phyloP scores from a whole-genome alignment of 2,888 invertebrate species.

The Ceriagrion tenellum region DNA sequence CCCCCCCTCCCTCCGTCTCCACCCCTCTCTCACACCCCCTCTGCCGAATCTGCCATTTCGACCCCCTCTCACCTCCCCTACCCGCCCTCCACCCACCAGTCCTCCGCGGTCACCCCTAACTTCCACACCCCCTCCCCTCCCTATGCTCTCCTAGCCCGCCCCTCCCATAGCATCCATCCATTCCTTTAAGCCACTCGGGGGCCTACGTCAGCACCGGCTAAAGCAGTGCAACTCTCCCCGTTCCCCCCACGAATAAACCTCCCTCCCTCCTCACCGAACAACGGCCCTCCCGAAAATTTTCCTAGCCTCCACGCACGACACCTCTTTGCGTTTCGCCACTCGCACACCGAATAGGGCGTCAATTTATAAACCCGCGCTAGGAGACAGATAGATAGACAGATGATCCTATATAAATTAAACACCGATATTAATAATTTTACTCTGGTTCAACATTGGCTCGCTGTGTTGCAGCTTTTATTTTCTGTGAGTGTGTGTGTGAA shows the following conservation, averaged over 20 bases:
- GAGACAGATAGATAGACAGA: neutral
- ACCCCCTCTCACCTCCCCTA: neutral
- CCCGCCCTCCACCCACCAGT: neutral
- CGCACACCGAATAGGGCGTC: neutral
- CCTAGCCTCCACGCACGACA: neutral
- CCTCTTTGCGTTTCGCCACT: neutral
- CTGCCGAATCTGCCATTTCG: neutral
- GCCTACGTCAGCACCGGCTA: slow-evolving; percentile 51
- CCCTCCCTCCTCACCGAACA: neutral
- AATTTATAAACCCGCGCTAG: slow-evolving; percentile 19
- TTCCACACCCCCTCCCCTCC: neutral
- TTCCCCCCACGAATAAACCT: neutral
- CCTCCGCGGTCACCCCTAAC: neutral
- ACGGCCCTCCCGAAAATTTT: slow-evolving; percentile 4
- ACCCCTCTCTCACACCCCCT: neutral
- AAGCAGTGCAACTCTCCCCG: slow-evolving; percentile 18
- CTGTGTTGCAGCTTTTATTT: neutral
- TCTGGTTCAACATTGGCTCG: neutral
- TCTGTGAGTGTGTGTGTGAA: neutral
- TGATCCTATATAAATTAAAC: slow-evolving; percentile 58
- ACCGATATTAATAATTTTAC: neutral
- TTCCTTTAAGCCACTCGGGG: neutral
- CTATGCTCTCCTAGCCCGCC: neutral
- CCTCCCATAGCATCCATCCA: slow-evolving; percentile 46
- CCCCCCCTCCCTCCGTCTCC: neutral